phyloP scores from a whole-genome alignment of 2,888 invertebrate genomes.

The Chirona hameri region DNA sequence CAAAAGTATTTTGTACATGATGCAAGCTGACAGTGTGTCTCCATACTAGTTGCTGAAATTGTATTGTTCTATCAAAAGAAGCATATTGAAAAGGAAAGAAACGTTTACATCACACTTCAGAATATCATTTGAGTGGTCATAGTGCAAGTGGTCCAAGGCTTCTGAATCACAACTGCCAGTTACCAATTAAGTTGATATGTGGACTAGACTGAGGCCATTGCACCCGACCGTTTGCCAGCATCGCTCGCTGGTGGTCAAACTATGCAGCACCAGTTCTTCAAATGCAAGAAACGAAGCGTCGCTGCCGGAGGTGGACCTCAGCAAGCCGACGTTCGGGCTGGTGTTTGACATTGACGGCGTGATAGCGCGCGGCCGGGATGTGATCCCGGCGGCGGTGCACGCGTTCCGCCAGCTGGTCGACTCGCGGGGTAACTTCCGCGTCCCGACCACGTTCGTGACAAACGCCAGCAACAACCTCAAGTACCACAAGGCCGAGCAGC shows the following conservation, averaged over 20 bases:
- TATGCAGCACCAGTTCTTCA: background rate
- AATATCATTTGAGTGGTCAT: background rate
- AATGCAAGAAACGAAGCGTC: background rate
- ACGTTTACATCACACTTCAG: background rate
- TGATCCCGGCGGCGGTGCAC: constrained; percentile 58
- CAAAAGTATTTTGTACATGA: too few species aligned
- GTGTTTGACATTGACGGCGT: constrained; percentile 66
- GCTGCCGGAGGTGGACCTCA: too few species aligned
- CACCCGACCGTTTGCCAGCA: background rate
- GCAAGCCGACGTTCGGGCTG: constrained; percentile 53
- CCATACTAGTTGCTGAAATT: too few species aligned
- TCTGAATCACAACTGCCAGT: too few species aligned
- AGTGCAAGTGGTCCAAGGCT: background rate
- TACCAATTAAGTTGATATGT: background rate
- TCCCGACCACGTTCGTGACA: constrained; percentile 62
- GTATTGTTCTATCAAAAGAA: too few species aligned
- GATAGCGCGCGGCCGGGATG: constrained; percentile 57
- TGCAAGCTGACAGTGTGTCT: too few species aligned
- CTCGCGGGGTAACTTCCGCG: constrained; percentile 54
- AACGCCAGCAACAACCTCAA: constrained; percentile 61
- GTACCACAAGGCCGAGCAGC: constrained; percentile 56
- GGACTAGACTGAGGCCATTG: background rate
- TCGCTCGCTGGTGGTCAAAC: background rate
- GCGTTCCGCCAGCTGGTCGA: constrained; percentile 56
- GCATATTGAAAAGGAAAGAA: too few species aligned